Percentiles rank a stretch among this genome's conserved stretches.
These are phyloP conservation scores for Papilio aristodemus DNA, from an alignment of 1,140 invertebrate genomes.

Conservation along the genomic window DNA sequence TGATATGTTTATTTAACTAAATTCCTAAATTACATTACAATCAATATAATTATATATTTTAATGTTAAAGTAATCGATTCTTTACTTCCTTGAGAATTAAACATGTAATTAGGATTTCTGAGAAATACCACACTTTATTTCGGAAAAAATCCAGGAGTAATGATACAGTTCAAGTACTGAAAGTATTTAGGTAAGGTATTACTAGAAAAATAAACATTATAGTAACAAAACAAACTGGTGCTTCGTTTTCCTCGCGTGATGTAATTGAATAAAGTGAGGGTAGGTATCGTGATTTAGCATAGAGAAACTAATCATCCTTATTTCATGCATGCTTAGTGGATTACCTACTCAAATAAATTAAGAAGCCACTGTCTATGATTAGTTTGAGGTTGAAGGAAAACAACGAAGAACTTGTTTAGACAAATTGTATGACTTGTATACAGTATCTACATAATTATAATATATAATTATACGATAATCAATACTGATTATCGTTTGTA, in stretches of 20 bases:
- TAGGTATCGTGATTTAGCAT: conserved; percentile 32
- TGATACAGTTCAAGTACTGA: no score
- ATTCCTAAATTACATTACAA: neutral
- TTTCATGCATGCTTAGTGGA: conserved; percentile 25
- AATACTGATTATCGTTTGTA: no score
- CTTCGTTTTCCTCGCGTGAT: conserved; percentile 20
- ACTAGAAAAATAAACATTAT: neutral
- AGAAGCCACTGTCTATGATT: conserved; percentile 29
- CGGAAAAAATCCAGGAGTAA: no score
- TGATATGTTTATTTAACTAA: neutral
- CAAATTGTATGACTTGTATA: neutral
- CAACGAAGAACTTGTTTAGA: conserved; percentile 5
- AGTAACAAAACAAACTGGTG: neutral
- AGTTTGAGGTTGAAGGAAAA: conserved; percentile 15
- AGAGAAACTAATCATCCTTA: conserved; percentile 34
- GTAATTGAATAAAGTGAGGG: conserved; percentile 31
- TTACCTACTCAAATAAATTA: conserved; percentile 32
- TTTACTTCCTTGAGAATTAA: no score
- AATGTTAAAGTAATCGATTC: no score
- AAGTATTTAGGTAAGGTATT: no score
- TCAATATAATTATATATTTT: no score
- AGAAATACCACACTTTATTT: no score
- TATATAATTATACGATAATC: no score
- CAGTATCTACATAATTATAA: neutral
- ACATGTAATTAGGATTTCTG: no score